phyloP scores from a whole-genome alignment of 2,113 vertebrate genomes.

The Pogonocichla stellata region DNA sequence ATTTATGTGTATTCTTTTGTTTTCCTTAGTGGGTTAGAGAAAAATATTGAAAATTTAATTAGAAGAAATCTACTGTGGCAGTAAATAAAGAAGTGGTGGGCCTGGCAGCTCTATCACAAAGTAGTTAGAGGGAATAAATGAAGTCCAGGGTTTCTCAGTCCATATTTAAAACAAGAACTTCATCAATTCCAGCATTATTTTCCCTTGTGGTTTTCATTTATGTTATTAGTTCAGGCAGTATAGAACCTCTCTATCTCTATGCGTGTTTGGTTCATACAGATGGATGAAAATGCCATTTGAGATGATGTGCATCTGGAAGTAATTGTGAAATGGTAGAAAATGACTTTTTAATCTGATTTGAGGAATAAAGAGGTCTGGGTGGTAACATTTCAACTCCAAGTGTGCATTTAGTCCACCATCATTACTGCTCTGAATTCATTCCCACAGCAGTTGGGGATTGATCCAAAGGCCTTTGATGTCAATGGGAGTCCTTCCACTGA shows the following conservation, averaged over 20 bases:
- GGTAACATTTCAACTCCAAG: constrained; percentile 33
- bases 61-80: not conserved
- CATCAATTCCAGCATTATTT: not conserved
- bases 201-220: constrained; percentile 34
- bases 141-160: not conserved
- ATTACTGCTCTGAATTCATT: constrained; percentile 40
- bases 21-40: not conserved
- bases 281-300: constrained; percentile 55
- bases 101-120: not conserved
- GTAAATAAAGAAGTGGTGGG: not conserved
- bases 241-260: not conserved
- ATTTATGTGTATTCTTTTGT: not conserved
- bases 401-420: constrained; percentile 25
- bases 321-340: constrained; percentile 62
- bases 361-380: constrained; percentile 55
- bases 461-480: constrained; percentile 56
- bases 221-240: constrained; percentile 19
- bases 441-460: constrained; percentile 36
- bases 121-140: not conserved
- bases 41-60: constrained; percentile 21
- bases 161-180: not conserved
- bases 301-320: constrained; percentile 65
- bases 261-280: constrained; percentile 34
- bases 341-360: constrained; percentile 66
- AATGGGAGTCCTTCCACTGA: constrained; percentile 53